phyloP scores from a whole-genome alignment of 2,888 invertebrate species.

The Ischnura elegans region DNA sequence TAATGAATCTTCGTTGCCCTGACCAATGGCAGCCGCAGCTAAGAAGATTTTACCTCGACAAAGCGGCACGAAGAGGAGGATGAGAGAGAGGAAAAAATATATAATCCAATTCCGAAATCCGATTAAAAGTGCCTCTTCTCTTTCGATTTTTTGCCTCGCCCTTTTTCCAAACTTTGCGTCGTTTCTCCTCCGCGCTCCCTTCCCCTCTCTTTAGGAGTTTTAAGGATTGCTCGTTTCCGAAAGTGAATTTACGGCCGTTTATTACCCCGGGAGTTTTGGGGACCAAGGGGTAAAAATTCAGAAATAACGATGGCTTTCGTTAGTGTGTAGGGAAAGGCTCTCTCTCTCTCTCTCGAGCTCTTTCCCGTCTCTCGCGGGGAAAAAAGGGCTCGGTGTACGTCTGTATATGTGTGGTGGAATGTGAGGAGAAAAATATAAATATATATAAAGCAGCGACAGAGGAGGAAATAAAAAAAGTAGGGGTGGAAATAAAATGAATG shows the following conservation, averaged over 20 bases:
- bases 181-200: background rate
- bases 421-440: background rate
- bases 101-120: conserved; percentile 37
- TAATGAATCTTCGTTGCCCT: background rate
- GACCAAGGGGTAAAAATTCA: conserved; percentile 13
- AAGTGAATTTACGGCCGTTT: conserved; percentile 35
- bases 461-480: background rate
- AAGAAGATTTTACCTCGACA: background rate
- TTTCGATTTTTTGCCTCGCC: background rate
- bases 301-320: conserved; percentile 20
- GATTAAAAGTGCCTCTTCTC: conserved; percentile 22
- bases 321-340: background rate
- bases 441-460: background rate
- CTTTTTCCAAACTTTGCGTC: background rate
- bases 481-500: background rate
- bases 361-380: too few species aligned
- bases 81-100: background rate
- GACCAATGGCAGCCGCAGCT: conserved; percentile 31
- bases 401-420: too few species aligned
- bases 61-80: too few species aligned
- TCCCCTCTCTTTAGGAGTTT: background rate
- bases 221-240: conserved; percentile 29
- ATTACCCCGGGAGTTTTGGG: background rate
- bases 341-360: background rate
- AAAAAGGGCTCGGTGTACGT: too few species aligned